Evolutionary conservation across 2,888 invertebrate genomes (phyloP).

Genomic region (Pammene fasciana): DNA sequence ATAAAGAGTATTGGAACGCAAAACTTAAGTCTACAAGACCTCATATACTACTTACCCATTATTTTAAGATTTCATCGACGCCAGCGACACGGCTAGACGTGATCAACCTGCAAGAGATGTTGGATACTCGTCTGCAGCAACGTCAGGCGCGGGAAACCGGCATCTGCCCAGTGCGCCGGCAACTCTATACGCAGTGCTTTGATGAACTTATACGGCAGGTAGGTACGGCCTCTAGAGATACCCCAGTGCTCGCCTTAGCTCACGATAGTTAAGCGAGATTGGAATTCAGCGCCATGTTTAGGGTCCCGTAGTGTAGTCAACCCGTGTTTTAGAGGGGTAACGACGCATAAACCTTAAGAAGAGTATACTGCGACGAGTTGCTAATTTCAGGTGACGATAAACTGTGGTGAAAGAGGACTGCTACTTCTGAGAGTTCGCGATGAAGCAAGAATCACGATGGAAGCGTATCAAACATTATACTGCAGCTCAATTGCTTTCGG

Average conservation of each 20-base stretch:
- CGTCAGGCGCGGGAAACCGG: slow-evolving; percentile 98
- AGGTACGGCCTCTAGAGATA: not conserved
- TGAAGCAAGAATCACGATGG: slow-evolving; percentile 97
- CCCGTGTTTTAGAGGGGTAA: no score
- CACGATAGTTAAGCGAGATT: no score
- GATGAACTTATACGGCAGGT: slow-evolving; percentile 85
- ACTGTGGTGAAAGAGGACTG: slow-evolving; percentile 98
- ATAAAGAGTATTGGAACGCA: not conserved
- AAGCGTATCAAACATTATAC: slow-evolving; percentile 97
- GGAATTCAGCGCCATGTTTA: no score
- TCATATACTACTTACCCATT: no score
- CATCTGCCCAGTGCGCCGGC: slow-evolving; percentile 96
- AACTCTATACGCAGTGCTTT: slow-evolving; percentile 97
- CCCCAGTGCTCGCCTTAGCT: no score
- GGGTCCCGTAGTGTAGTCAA: no score
- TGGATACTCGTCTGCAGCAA: slow-evolving; percentile 94
- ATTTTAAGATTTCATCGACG: slow-evolving; percentile 92
- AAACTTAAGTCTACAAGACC: no score
- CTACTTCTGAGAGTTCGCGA: slow-evolving; percentile 95
- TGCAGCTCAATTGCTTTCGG: slow-evolving; percentile 99
- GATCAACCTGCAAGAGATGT: slow-evolving; percentile 96
- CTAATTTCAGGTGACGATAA: slow-evolving; percentile 93
- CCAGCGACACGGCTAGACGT: slow-evolving; percentile 98
- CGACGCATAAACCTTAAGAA: no score
- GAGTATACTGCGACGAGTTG: not conserved